Conservation (phyloP, 1,140 invertebrate genomes). For the Drosophila busckii region DNA sequence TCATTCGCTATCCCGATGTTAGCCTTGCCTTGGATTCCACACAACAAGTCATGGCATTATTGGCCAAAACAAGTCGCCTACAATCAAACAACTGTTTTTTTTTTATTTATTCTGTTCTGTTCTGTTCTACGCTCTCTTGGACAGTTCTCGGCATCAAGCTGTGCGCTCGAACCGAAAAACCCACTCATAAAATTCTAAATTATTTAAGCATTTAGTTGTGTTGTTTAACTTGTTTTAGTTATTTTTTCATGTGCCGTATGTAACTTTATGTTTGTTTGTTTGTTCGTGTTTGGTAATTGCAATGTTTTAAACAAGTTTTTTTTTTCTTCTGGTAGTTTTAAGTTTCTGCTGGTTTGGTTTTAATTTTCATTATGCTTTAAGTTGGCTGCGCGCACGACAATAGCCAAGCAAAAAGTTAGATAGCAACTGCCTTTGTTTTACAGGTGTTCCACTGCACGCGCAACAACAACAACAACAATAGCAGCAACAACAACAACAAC, state of each 20-base stretch:
- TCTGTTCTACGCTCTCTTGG: too few species aligned
- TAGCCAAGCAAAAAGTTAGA: constrained; percentile 23
- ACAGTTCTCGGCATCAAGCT: neutral
- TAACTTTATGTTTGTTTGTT: constrained; percentile 51
- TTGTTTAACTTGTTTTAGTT: constrained; percentile 46
- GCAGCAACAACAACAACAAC: constrained; percentile 24
- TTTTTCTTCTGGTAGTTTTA: constrained; percentile 27
- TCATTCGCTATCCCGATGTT: neutral
- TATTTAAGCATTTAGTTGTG: constrained; percentile 37
- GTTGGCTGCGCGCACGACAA: constrained; percentile 47
- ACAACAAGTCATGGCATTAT: constrained; percentile 72
- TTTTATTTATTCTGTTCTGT: constrained; percentile 18
- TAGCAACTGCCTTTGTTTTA: constrained; percentile 68
- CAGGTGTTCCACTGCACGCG: constrained; percentile 73
- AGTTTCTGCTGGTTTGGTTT: constrained; percentile 21
- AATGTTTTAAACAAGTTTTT: constrained; percentile 62
- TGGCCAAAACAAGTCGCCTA: constrained; percentile 75
- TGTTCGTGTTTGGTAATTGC: too few species aligned
- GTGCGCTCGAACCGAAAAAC: constrained; percentile 23
- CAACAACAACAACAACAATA: constrained; percentile 19
- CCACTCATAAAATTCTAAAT: constrained; percentile 58
- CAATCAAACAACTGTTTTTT: constrained; percentile 51
- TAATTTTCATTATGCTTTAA: constrained; percentile 33
- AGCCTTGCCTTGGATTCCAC: constrained; percentile 63
- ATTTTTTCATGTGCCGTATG: constrained; percentile 33